These are phyloP conservation scores for Nannospalax galili DNA, from an alignment of 2,113 vertebrate species.

Conservation along the genomic window DNA sequence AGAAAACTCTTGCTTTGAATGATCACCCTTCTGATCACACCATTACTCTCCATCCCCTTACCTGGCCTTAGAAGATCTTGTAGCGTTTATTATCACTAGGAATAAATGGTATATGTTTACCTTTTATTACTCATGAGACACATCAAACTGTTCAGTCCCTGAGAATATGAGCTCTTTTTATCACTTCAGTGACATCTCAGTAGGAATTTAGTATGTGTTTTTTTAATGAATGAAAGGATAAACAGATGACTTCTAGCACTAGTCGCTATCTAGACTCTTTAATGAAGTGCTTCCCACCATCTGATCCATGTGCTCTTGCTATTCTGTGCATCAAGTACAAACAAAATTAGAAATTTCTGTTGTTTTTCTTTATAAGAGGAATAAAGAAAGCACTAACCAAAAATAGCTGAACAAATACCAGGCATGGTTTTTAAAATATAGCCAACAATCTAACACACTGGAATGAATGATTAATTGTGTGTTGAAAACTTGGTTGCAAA, in stretches of 20 bases:
- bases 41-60: neutral
- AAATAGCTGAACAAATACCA: conserved; percentile 10
- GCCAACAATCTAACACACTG: neutral
- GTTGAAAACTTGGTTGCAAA: conserved; percentile 15
- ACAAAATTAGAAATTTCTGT: neutral
- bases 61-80: neutral
- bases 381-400: conserved; percentile 10
- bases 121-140: neutral
- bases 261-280: neutral
- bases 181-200: neutral
- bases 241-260: neutral
- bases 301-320: neutral
- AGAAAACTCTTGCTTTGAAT: neutral
- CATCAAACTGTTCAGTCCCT: neutral
- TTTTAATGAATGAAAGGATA: neutral
- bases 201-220: neutral
- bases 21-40: neutral
- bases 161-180: neutral
- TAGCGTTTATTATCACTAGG: neutral
- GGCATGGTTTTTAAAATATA: conserved; percentile 21
- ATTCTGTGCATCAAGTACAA: neutral
- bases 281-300: neutral
- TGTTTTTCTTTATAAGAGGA: neutral
- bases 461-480: conserved; percentile 37
- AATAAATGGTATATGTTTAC: neutral